Evolutionary conservation across 2,888 invertebrate species (phyloP).

Genomic region (Lochmaea crataegi): DNA sequence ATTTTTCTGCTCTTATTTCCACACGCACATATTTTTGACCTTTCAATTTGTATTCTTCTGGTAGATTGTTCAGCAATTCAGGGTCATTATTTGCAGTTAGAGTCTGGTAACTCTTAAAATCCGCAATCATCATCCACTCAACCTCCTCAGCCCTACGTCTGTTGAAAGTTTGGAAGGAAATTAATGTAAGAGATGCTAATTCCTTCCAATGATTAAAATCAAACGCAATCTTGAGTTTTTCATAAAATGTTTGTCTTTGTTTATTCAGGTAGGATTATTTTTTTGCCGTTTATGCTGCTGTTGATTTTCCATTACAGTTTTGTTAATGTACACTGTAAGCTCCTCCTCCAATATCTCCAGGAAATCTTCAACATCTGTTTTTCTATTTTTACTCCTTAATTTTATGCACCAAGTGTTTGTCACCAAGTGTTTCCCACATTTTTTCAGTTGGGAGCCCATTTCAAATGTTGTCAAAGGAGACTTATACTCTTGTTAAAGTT

Average conservation of each 20-base stretch:
- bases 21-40: constrained; percentile 26
- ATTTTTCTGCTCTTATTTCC: constrained; percentile 6
- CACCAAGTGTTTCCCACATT: constrained; percentile 35
- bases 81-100: constrained; percentile 3
- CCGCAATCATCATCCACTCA: constrained; percentile 18
- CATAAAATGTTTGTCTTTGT: constrained; percentile 4
- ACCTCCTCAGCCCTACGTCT: constrained; percentile 34
- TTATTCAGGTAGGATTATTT: constrained; percentile 29
- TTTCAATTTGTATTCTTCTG: neutral
- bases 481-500: too few species aligned
- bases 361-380: constrained; percentile 33
- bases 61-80: neutral
- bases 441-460: constrained; percentile 43
- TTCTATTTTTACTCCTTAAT: constrained; percentile 28
- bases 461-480: constrained; percentile 38
- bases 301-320: constrained; percentile 32
- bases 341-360: constrained; percentile 30
- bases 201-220: too few species aligned
- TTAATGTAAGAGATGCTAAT: too few species aligned
- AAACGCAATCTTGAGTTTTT: too few species aligned
- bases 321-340: constrained; percentile 25
- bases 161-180: constrained; percentile 26
- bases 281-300: constrained; percentile 32
- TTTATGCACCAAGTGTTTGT: constrained; percentile 41
- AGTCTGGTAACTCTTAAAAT: constrained; percentile 13